A percentile compares a stretch with the other conserved stretches of the same genome.
Conservation (phyloP, 2,113 vertebrate species). For the Rhegmatorhina hoffmannsi region DNA sequence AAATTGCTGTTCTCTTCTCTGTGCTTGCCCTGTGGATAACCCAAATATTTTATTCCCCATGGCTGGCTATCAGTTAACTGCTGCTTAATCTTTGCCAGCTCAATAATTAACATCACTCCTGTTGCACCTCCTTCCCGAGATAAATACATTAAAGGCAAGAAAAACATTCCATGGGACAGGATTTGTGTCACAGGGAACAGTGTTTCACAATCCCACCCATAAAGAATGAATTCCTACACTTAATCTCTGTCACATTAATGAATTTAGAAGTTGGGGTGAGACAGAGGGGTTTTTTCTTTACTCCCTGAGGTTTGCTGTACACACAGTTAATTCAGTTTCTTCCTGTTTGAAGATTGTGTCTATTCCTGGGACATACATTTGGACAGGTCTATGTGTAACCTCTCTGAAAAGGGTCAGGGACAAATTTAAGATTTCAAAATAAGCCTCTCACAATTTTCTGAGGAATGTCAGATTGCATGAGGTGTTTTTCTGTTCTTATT, state of each 20-base stretch:
- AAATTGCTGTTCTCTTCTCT: neutral
- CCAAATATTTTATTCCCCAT: neutral
- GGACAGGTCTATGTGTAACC: neutral
- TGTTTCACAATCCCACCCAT: neutral
- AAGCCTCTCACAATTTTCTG: neutral
- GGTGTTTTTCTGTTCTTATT: slow-evolving; percentile 13
- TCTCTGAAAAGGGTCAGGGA: neutral
- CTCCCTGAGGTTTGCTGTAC: neutral
- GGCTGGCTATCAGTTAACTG: neutral
- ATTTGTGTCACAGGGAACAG: neutral
- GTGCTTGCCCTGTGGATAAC: neutral
- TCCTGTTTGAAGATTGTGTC: neutral
- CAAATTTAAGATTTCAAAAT: slow-evolving; percentile 3
- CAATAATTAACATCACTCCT: neutral
- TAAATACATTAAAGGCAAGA: neutral
- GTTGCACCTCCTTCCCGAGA: neutral
- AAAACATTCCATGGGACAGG: neutral
- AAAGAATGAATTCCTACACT: neutral
- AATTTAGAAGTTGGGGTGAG: neutral
- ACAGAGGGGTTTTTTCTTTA: neutral
- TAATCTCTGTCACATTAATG: neutral
- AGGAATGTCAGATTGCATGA: neutral
- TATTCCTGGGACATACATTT: neutral
- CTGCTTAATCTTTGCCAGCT: neutral
- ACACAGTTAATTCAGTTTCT: slow-evolving; percentile 2